phyloP scores from a whole-genome alignment of 2,113 vertebrate species.

The Lampris incognitus region DNA sequence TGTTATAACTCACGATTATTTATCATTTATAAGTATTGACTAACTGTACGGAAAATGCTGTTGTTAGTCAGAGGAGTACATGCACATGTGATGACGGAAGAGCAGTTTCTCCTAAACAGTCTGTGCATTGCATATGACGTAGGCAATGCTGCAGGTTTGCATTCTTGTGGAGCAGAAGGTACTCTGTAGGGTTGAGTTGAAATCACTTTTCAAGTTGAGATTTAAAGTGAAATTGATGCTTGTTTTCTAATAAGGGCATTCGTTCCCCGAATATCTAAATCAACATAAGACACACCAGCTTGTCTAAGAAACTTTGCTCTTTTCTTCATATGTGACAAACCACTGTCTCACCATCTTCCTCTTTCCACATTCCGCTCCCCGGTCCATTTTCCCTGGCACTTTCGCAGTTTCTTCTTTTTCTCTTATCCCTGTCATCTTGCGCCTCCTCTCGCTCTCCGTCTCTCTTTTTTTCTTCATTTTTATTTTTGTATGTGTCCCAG shows the following conservation, averaged over 20 bases:
- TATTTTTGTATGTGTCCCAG: background rate
- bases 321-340: too few relatives aligned
- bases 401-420: background rate
- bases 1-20: background rate
- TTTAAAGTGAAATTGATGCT: too few relatives aligned
- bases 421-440: background rate
- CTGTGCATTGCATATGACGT: background rate
- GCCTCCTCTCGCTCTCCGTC: background rate
- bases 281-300: too few relatives aligned
- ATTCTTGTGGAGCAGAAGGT: too few relatives aligned
- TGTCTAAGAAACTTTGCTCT: too few relatives aligned
- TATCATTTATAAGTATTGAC: background rate
- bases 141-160: background rate
- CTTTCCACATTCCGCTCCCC: conserved; percentile 26
- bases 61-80: background rate
- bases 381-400: conserved; percentile 1
- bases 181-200: too few relatives aligned
- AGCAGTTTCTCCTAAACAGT: too few relatives aligned
- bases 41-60: background rate
- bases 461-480: background rate
- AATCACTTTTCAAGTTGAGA: too few relatives aligned
- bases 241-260: too few relatives aligned
- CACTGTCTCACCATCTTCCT: conserved; percentile 15
- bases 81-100: conserved; percentile 18
- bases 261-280: too few relatives aligned